phyloP scores from a whole-genome alignment of 2,113 vertebrate species.

The Apteryx mantelli region DNA sequence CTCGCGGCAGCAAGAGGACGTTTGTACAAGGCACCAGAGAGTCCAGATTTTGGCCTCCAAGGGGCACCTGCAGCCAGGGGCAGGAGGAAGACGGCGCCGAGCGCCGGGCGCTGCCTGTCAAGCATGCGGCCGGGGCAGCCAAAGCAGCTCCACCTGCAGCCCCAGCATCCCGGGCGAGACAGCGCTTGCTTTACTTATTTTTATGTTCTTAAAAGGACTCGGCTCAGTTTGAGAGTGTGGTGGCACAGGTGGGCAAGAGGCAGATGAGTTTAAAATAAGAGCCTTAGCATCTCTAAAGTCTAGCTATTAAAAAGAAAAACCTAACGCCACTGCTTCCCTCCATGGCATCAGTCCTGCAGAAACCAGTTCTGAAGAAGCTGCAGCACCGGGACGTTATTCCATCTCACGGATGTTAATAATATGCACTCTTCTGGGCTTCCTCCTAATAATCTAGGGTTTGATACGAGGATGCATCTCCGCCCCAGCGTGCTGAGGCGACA shows the following conservation, averaged over 20 bases:
- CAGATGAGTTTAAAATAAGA: neutral
- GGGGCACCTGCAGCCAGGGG: too few relatives aligned
- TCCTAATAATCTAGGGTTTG: accelerated
- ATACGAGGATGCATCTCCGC: accelerated
- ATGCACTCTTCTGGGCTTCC: accelerated
- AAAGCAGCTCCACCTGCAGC: neutral
- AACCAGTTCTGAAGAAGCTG: neutral
- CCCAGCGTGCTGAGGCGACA: accelerated
- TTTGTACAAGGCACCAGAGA: too few relatives aligned
- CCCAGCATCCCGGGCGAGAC: neutral
- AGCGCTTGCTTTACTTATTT: neutral
- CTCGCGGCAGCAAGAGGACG: neutral
- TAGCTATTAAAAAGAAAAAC: neutral
- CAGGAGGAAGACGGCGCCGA: neutral
- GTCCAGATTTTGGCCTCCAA: too few relatives aligned
- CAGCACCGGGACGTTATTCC: accelerated
- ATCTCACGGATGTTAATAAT: accelerated
- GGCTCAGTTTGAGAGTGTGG: neutral
- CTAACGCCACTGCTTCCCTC: accelerated
- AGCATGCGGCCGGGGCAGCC: accelerated
- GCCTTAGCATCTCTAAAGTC: neutral
- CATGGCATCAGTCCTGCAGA: accelerated
- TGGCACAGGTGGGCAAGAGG: neutral
- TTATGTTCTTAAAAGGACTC: neutral
- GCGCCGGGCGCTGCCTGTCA: neutral